Evolutionary conservation across 1,140 invertebrate species (phyloP), one percentile per base, ranked within the genome.

Genomic region (Oryzaephilus surinamensis): DNA sequence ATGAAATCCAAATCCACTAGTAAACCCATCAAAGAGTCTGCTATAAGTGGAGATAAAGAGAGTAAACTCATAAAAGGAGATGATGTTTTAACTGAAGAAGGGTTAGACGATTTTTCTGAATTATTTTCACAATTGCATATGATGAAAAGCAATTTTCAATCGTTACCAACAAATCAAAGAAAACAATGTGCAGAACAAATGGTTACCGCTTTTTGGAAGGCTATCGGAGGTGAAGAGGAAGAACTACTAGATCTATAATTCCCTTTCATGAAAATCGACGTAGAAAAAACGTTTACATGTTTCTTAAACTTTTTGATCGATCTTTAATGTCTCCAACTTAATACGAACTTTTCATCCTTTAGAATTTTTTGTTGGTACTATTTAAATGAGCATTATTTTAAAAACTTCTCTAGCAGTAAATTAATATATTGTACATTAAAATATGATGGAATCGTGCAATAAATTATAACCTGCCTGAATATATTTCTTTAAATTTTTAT

Each of bases 121-220:
- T 52, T 81, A 7, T 81, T 81, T 57, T 63, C 68, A 33, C 69
- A 76, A 48, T 58, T 83, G 30, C 64, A 66, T 43, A 66, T 67
- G 21, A 77, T 81, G 71, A 81, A 78, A 64, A 74, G 81, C 46
- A 76, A 75, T 61, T 74, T 81, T 8, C 63, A 71, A 39, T 67
- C 63, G 10, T 51, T 87, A 42, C 72, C 76, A 14, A 59, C 62
- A 7, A 71, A 72, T 28, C 69, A 84, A 55, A 71, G 81, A 40
- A 75, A 76, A 58, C 67, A 68, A 38, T 81, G 76, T 61, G 83
- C 83, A 11, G 82, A 88, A 61, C 71, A 84, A 64, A 71, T 85
- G 51, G 81, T 84, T 0, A 71, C 79, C 39, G 76, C 79, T 15
- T 87, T 87, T 60, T 86, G 81, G 81, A 74, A 73, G 54, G 79